Percentiles rank a stretch among this genome's conserved stretches.
These are phyloP conservation scores for Rhopalosiphum padi DNA, from an alignment of 1,140 invertebrate genomes.

Conservation along the genomic window DNA sequence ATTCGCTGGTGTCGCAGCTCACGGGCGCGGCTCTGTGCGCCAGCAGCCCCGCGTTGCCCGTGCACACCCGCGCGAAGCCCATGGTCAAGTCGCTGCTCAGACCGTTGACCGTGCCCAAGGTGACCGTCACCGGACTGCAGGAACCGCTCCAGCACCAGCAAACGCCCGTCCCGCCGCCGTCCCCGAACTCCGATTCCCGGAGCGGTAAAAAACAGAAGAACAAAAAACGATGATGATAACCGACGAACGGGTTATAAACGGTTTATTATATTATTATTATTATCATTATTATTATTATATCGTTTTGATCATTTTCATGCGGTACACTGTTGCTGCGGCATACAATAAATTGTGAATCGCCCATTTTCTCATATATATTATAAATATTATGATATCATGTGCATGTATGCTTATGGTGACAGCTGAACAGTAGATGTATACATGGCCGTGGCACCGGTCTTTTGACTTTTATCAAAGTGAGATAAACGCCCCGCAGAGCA, in stretches of 20 bases:
- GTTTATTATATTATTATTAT: neutral
- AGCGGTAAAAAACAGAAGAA: constrained; percentile 42
- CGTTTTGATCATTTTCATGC: neutral
- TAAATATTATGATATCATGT: neutral
- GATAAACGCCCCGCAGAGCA: no score
- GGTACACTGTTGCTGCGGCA: neutral
- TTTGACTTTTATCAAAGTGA: no score
- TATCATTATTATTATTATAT: neutral
- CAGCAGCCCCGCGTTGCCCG: constrained; percentile 69
- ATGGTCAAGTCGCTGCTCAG: constrained; percentile 68
- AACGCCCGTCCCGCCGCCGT: neutral
- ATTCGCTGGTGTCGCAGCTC: constrained; percentile 68
- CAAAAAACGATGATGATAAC: constrained; percentile 41
- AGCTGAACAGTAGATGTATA: no score
- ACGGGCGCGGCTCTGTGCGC: constrained; percentile 72
- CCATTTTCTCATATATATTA: neutral
- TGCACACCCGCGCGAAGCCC: constrained; percentile 64
- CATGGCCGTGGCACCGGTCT: no score
- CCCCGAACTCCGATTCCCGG: constrained; percentile 1
- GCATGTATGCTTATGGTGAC: neutral
- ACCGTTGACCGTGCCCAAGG: constrained; percentile 69
- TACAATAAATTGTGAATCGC: neutral
- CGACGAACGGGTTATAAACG: neutral
- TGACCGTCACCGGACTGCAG: constrained; percentile 64
- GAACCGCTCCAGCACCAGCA: constrained; percentile 45